Conservation (phyloP, 2,888 invertebrate species). For the Amblyteles armatorius region DNA sequence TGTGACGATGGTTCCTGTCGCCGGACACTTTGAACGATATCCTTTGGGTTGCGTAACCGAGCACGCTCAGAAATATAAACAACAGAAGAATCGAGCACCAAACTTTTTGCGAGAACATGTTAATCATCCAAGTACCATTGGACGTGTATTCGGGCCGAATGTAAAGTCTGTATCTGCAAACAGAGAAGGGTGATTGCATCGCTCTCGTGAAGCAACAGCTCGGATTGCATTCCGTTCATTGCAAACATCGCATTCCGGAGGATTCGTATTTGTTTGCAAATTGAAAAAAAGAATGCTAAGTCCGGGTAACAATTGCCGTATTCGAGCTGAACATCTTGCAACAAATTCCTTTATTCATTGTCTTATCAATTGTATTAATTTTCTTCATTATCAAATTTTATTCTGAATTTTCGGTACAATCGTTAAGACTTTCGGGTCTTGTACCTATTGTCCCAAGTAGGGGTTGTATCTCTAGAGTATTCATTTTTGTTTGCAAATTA, state of each 20-base stretch:
- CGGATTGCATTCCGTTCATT: no score
- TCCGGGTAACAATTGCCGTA: no score
- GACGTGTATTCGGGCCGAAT: constrained; percentile 34
- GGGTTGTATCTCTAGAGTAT: constrained; percentile 48
- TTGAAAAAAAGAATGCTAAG: no score
- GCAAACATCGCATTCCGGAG: no score
- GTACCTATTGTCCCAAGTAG: constrained; percentile 71
- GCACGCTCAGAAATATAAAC: constrained; percentile 36
- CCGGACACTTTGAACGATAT: constrained; percentile 32
- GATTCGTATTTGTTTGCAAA: no score
- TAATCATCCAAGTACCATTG: neutral
- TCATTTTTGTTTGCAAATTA: no score
- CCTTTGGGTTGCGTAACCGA: constrained; percentile 50
- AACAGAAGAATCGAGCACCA: constrained; percentile 39
- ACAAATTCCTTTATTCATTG: no score
- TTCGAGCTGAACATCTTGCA: no score
- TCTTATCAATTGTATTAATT: no score
- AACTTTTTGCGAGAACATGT: constrained; percentile 42
- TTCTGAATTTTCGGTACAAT: no score
- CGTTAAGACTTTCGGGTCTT: neutral
- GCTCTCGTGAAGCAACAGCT: neutral
- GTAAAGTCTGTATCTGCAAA: constrained; percentile 67
- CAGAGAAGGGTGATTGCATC: neutral
- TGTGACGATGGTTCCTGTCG: constrained; percentile 5
- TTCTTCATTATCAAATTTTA: no score